phyloP scores from a whole-genome alignment of 2,113 vertebrate genomes.

The Otolemur garnettii region DNA sequence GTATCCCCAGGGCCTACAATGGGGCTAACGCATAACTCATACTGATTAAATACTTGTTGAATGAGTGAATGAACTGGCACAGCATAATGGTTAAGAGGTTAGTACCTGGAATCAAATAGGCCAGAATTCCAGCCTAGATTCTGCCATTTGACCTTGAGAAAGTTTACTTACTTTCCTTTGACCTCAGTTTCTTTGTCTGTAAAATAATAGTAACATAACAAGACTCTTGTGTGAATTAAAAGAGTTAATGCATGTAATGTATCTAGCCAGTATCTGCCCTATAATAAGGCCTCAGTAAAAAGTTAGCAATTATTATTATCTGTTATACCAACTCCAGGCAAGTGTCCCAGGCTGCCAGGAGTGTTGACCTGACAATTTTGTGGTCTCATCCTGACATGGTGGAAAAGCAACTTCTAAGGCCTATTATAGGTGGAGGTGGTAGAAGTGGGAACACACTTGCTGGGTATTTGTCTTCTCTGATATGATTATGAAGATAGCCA shows the following conservation, averaged over 20 bases:
- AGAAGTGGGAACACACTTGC: background rate
- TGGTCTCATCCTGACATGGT: background rate
- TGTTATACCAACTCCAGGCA: constrained; percentile 19
- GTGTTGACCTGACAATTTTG: constrained; percentile 29
- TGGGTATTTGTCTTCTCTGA: background rate
- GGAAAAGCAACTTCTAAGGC: constrained; percentile 3
- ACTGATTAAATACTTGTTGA: background rate
- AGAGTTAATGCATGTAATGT: background rate
- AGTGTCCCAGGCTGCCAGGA: background rate
- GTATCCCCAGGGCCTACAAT: constrained; percentile 1
- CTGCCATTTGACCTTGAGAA: constrained; percentile 35
- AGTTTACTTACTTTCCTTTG: constrained; percentile 10
- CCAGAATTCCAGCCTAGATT: background rate
- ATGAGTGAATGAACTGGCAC: constrained; percentile 4
- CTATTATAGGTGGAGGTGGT: background rate
- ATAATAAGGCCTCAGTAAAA: constrained; percentile 45
- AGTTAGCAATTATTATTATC: constrained; percentile 1
- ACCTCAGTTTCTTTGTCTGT: constrained; percentile 44
- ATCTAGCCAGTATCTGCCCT: background rate
- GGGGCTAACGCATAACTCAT: background rate
- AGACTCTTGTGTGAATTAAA: constrained; percentile 30
- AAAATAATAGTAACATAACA: constrained; percentile 33
- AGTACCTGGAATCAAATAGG: constrained; percentile 57
- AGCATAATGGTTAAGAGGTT: constrained; percentile 1
- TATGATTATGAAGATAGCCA: background rate